Evolutionary conservation across 2,797 vertebrate species (phyloP).

Genomic region (Cyclura pinguis): DNA sequence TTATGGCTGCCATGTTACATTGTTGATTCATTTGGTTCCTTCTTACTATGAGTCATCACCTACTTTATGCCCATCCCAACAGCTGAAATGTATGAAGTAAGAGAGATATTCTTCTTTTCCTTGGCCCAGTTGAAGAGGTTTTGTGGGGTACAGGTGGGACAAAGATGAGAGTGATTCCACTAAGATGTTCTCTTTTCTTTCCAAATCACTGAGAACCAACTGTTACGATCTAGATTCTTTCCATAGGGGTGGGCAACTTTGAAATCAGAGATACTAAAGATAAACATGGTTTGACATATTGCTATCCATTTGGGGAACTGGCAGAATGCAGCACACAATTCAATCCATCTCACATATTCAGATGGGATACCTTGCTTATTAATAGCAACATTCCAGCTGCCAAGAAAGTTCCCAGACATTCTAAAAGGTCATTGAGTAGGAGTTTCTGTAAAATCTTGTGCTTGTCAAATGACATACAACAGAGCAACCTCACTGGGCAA

Average conservation of each 20-base stretch:
- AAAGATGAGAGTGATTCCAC: background rate
- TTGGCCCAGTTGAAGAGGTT: background rate
- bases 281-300: background rate
- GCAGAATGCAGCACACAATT: background rate
- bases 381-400: slow-evolving; percentile 36
- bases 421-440: slow-evolving; percentile 32
- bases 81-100: background rate
- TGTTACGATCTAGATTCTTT: background rate
- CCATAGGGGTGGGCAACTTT: background rate
- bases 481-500: slow-evolving; percentile 45
- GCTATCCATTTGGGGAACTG: background rate
- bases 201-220: background rate
- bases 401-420: slow-evolving; percentile 43
- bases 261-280: background rate
- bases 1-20: too few species aligned
- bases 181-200: background rate
- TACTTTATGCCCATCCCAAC: background rate
- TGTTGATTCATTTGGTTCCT: background rate
- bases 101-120: background rate
- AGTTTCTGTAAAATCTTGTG: slow-evolving; percentile 51
- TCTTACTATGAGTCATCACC: background rate
- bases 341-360: slow-evolving; percentile 14
- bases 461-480: slow-evolving; percentile 52
- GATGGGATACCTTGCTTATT: slow-evolving; percentile 11
- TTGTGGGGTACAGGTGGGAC: background rate